Evolutionary conservation across 2,797 vertebrate species (phyloP), one percentile per base, ranked within the genome.

Genomic region (Pipistrellus nathusii): DNA sequence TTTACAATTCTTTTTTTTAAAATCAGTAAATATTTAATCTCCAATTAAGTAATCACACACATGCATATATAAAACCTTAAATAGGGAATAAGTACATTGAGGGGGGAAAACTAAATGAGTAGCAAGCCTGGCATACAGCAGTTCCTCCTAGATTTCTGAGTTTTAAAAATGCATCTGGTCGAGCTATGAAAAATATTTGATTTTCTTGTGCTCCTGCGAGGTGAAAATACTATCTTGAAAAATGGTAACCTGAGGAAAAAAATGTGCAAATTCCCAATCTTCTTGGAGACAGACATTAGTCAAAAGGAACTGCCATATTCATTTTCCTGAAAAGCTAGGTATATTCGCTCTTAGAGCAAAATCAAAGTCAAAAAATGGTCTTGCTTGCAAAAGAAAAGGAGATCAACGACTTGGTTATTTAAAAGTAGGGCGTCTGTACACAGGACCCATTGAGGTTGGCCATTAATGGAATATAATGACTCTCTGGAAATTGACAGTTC

Each of bases 211-310:
- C 20, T 83, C 66, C 66, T 38, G 81, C 21, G 30, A 71, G 41
- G 32, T 92, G 83, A 89, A 93, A 96, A 92, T 84, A 81, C 27
- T 93, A 8, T 86, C 59, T 64, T 94, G 75, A 91, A 41, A 96
- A 96, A 93, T 82, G 80, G 32, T 94, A 93, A 77, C 71, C 41
- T 53, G 80, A 73, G 90, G 27, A 85, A 88, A 88, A 86, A 88
- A 78, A 84, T 51, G 51, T 85, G 30, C 27, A 86, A 89, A 95
- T 94, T 69, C 23, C 57, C 38, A 92, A 17, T 66, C 53, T 94
- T 94, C 83, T 85, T 76, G 51, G 77, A 92, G 84, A 94, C 18
- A 85, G 44, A 88, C 41, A 86, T 94, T 94, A 88, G 27, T 97
- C 91, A 95, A 96, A 91, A 87, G 38, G 87, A 62, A 96, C 91